Evolutionary conservation across 1,140 invertebrate species (phyloP).

Genomic region (Dryas iulia): DNA sequence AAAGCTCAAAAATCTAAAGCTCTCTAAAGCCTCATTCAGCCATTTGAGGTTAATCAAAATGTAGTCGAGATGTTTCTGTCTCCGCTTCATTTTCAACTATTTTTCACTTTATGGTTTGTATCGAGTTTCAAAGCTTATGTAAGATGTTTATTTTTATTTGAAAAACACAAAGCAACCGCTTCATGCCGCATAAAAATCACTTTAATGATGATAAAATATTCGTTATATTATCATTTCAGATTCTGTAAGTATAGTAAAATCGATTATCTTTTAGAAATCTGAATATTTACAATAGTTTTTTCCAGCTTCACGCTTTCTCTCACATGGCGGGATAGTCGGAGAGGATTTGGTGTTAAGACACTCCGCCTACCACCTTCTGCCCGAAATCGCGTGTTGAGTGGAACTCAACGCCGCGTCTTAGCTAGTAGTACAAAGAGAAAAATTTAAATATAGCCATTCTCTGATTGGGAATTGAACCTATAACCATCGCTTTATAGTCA

Average conservation of each 20-base stretch:
- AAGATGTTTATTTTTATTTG: neutral
- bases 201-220: neutral
- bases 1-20: constrained; percentile 18
- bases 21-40: constrained; percentile 18
- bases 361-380: no score
- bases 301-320: no score
- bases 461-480: no score
- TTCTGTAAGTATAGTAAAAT: neutral
- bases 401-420: no score
- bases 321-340: no score
- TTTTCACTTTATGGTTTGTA: neutral
- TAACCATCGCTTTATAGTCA: no score
- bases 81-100: neutral
- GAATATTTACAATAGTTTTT: neutral
- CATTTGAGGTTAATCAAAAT: constrained; percentile 17
- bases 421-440: no score
- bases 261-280: neutral
- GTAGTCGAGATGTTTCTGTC: constrained; percentile 14
- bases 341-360: no score
- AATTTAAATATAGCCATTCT: no score
- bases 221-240: neutral
- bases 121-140: neutral
- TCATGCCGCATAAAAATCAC: neutral
- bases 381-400: no score
- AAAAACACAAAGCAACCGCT: neutral